phyloP scores from a whole-genome alignment of 2,797 vertebrate species.

The Pangasius macronema region DNA sequence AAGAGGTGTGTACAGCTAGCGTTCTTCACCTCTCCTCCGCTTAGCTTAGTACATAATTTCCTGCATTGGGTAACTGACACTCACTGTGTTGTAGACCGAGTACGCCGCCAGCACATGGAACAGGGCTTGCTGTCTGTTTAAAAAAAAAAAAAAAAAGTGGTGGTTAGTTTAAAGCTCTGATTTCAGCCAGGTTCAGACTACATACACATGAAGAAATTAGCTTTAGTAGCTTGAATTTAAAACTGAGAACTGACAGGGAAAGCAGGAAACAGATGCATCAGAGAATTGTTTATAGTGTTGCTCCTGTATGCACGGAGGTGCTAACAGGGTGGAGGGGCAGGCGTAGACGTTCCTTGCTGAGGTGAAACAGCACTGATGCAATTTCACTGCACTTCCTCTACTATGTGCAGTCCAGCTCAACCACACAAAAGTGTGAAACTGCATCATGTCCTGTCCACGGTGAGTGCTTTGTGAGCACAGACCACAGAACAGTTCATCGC shows the following conservation, averaged over 20 bases:
- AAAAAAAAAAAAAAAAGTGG: conserved; percentile 48
- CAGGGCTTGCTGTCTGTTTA: conserved; percentile 83
- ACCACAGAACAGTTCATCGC: neutral
- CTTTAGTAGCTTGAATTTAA: neutral
- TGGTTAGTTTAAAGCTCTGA: neutral
- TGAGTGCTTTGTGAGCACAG: neutral
- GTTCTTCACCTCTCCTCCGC: conserved; percentile 18
- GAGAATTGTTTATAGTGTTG: neutral
- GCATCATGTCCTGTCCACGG: conserved; percentile 1
- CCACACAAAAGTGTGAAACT: conserved; percentile 29
- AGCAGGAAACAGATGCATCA: conserved; percentile 29
- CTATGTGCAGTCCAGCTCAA: conserved; percentile 10
- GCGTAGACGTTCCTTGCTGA: neutral
- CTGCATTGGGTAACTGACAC: conserved; percentile 61
- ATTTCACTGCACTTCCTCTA: conserved; percentile 19
- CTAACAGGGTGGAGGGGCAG: neutral
- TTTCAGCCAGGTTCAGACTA: neutral
- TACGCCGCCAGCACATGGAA: conserved; percentile 88
- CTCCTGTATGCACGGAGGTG: neutral
- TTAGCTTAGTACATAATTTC: conserved; percentile 30
- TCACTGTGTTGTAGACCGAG: conserved; percentile 90
- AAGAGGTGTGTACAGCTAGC: conserved; percentile 46
- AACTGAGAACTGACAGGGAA: neutral
- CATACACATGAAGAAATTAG: neutral
- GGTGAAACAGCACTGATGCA: conserved; percentile 15